Evolutionary conservation across 2,113 vertebrate species (phyloP).

Genomic region (Pseudolaguvia tuberculata): DNA sequence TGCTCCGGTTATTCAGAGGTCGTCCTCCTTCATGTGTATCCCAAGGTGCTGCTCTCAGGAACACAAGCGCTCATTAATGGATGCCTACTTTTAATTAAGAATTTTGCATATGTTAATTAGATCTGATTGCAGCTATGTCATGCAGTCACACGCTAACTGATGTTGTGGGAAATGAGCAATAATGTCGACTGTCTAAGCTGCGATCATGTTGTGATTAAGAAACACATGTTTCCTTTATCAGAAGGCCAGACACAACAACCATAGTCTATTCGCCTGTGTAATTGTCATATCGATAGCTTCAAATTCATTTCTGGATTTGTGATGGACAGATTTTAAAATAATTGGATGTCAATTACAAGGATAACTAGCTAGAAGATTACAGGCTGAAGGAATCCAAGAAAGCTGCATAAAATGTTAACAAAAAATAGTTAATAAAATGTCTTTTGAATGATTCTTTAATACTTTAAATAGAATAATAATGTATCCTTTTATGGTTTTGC

Average conservation of each 20-base stretch:
- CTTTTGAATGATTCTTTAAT: neutral
- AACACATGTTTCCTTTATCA: constrained; percentile 46
- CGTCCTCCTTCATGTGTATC: constrained; percentile 32
- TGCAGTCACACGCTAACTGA: constrained; percentile 45
- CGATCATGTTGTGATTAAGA: constrained; percentile 46
- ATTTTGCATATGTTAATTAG: constrained; percentile 53
- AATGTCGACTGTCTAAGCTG: constrained; percentile 38
- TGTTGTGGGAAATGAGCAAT: constrained; percentile 43
- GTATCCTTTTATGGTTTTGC: neutral
- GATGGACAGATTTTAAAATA: constrained; percentile 6
- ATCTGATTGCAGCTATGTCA: constrained; percentile 48
- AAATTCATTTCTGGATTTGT: constrained; percentile 34
- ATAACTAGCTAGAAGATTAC: neutral
- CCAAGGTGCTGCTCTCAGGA: constrained; percentile 36
- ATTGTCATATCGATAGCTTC: constrained; percentile 28
- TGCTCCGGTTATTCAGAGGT: constrained; percentile 37
- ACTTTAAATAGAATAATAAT: neutral
- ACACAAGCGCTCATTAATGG: constrained; percentile 49
- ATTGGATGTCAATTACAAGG: neutral
- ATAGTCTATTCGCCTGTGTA: constrained; percentile 20
- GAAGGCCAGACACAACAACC: constrained; percentile 33
- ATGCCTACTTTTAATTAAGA: constrained; percentile 51
- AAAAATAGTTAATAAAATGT: neutral
- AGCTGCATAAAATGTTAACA: no score
- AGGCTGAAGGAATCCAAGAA: neutral